Percentiles rank a stretch among this genome's conserved stretches.
These are phyloP conservation scores for Morpho helenor DNA, from an alignment of 2,888 invertebrate genomes.

Conservation along the genomic window DNA sequence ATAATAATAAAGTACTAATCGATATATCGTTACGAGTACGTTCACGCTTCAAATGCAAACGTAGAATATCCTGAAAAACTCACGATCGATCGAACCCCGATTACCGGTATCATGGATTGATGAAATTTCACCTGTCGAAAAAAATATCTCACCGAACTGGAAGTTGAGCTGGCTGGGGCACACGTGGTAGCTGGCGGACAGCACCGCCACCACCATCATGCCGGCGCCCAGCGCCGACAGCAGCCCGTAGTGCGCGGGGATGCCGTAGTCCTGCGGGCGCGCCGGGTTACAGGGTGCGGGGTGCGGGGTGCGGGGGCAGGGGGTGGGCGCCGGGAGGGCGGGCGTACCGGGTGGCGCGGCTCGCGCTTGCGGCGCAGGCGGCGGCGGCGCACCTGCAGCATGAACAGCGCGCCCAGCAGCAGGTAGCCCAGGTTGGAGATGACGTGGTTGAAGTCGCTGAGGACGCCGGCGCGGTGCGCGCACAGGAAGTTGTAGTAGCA, in stretches of 20 bases:
- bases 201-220: conserved; percentile 91
- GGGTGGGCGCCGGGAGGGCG: not conserved
- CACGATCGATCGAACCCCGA: too few species aligned
- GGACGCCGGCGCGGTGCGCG: conserved; percentile 85
- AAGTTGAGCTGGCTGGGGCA: conserved; percentile 94
- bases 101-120: too few species aligned
- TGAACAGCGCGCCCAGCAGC: conserved; percentile 87
- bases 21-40: too few species aligned
- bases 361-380: conserved; percentile 36
- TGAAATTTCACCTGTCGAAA: too few species aligned
- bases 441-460: conserved; percentile 93
- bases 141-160: conserved; percentile 85
- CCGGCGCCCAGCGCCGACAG: conserved; percentile 93
- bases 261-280: conserved; percentile 81
- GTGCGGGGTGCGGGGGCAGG: not conserved
- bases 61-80: too few species aligned
- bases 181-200: conserved; percentile 93
- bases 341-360: conserved; percentile 48
- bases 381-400: conserved; percentile 81
- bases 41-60: too few species aligned
- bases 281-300: not conserved
- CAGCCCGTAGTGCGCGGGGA: conserved; percentile 91
- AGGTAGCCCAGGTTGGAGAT: conserved; percentile 92
- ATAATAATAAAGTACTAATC: too few species aligned
- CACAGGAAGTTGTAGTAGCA: conserved; percentile 96